These are phyloP conservation scores for Xanthorhoe spadicearia DNA, from an alignment of 2,888 invertebrate genomes.

Conservation along the genomic window DNA sequence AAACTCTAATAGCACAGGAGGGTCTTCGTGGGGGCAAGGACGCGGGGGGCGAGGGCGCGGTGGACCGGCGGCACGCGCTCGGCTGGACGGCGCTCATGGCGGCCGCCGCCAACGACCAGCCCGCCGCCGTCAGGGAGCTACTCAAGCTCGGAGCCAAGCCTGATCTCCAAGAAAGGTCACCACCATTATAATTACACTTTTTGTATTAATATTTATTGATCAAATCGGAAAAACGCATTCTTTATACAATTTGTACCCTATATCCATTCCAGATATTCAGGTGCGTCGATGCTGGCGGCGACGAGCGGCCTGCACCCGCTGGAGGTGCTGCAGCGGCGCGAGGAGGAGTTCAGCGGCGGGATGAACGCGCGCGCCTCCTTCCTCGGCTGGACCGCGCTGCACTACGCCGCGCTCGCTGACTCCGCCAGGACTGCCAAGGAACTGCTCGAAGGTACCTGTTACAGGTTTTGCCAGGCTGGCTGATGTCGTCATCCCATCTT, in stretches of 20 bases:
- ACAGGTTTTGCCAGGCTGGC: too few species aligned
- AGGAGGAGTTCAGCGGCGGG: constrained; percentile 91
- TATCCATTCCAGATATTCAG: constrained; percentile 86
- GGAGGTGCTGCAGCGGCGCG: constrained; percentile 88
- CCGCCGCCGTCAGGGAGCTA: constrained; percentile 85
- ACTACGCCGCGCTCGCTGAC: constrained; percentile 93
- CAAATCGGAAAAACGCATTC: too few species aligned
- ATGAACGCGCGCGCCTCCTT: constrained; percentile 90
- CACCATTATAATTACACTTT: background rate
- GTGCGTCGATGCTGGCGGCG: constrained; percentile 87
- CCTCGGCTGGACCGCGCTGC: constrained; percentile 93
- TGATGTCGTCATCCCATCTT: too few species aligned
- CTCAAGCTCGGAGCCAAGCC: constrained; percentile 91
- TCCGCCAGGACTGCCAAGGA: constrained; percentile 86
- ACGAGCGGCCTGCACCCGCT: constrained; percentile 89
- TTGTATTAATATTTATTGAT: too few species aligned
- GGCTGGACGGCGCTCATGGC: constrained; percentile 96
- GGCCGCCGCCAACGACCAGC: constrained; percentile 91
- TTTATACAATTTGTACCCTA: background rate
- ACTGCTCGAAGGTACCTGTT: constrained; percentile 82
- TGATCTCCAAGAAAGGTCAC: constrained; percentile 85
- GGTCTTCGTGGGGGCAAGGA: constrained; percentile 35
- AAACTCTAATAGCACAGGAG: constrained; percentile 47
- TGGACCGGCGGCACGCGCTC: constrained; percentile 89
- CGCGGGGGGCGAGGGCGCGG: constrained; percentile 65